These are phyloP conservation scores for Idaea dimidiata DNA, from an alignment of 2,888 invertebrate species.

Conservation along the genomic window DNA sequence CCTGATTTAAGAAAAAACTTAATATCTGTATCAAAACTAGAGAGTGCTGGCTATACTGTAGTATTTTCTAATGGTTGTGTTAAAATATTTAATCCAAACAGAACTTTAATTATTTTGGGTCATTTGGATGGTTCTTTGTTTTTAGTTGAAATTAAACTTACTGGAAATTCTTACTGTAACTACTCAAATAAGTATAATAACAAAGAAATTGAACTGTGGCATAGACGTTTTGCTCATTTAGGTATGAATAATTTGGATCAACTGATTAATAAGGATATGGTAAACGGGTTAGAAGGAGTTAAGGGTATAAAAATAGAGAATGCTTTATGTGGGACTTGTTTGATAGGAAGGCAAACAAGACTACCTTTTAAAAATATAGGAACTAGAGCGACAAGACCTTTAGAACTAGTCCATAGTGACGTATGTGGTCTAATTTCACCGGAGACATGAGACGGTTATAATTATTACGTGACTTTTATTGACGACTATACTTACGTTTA, in stretches of 20 bases:
- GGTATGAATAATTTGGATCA: slow-evolving; percentile 9
- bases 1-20: slow-evolving; percentile 14
- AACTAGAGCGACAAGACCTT: not conserved
- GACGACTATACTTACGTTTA: slow-evolving; percentile 23
- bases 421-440: slow-evolving; percentile 36
- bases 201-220: slow-evolving; percentile 8
- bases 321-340: too few species aligned
- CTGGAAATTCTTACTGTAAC: too few species aligned
- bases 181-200: too few species aligned
- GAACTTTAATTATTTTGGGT: too few species aligned
- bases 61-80: slow-evolving; percentile 13
- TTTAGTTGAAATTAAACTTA: too few species aligned
- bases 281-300: too few species aligned
- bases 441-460: slow-evolving; percentile 17
- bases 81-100: not conserved
- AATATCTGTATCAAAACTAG: slow-evolving; percentile 18
- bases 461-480: slow-evolving; percentile 28
- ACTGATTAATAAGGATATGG: too few species aligned
- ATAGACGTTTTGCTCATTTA: slow-evolving; percentile 13
- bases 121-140: too few species aligned
- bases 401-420: not conserved
- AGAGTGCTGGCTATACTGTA: slow-evolving; percentile 9
- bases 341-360: not conserved
- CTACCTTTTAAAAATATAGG: not conserved
- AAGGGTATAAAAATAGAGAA: too few species aligned